These are phyloP conservation scores for Coelinius sp. DNA, from an alignment of 2,888 invertebrate genomes.

Conservation along the genomic window DNA sequence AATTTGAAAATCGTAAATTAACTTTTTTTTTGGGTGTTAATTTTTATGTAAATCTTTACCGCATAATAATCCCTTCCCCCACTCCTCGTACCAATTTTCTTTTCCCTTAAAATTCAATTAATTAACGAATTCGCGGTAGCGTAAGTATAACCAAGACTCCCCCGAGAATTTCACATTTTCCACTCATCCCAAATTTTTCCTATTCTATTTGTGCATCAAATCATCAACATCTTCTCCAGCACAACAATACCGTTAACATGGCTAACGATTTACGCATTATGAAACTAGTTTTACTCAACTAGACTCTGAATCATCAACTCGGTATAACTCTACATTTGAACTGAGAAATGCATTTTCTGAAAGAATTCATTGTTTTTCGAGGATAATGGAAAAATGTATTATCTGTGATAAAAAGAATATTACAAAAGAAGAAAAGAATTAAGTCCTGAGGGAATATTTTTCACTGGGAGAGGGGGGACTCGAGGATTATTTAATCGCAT, in stretches of 20 bases:
- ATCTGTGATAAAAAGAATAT: too few species aligned
- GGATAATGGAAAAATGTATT: too few species aligned
- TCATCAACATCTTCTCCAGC: neutral
- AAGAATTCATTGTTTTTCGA: neutral
- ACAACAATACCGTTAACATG: neutral
- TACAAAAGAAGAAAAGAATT: neutral
- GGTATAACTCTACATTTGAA: neutral
- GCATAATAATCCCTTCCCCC: neutral
- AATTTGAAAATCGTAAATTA: too few species aligned
- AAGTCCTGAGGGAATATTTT: neutral
- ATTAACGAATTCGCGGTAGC: conserved; percentile 51
- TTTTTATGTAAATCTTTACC: neutral
- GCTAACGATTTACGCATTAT: conserved; percentile 5
- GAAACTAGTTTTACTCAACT: neutral
- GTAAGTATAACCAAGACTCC: conserved; percentile 30
- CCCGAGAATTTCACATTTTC: conserved; percentile 18
- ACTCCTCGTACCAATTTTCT: conserved; percentile 37
- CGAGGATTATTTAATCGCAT: conserved; percentile 5
- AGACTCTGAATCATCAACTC: neutral
- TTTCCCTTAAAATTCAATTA: conserved; percentile 53
- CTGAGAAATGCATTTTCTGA: neutral
- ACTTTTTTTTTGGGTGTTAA: too few species aligned
- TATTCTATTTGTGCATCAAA: neutral
- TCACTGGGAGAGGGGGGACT: neutral
- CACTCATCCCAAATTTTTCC: neutral